Base-by-base conservation (phyloP, 2,113 vertebrate species). In the Aplodontia rufa region DNA sequence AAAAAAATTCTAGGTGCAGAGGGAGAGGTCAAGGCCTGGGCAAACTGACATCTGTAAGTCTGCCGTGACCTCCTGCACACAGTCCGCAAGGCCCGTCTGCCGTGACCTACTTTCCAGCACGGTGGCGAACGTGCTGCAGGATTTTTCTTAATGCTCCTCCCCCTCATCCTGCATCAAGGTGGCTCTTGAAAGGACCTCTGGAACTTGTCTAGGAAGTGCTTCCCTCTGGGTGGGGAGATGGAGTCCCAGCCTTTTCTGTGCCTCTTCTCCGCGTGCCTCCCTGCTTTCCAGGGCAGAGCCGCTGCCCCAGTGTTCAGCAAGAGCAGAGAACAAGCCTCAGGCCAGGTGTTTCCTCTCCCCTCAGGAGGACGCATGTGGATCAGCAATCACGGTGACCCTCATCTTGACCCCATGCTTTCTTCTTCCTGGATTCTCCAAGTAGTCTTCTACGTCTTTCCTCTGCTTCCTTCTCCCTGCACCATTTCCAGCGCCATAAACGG, bases 31-130 rank as follows among this genome's bases (percentile, higher is more conserved):
- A 32, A 78, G 71, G 71, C 74, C 16, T 2, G 16, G 47, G n/a
- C 8, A n/a, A 49, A 42, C 53, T 17, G 8, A 45, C 20, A 55
- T 32, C 2, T 4, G 0, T 1, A 20, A 4, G 8, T 32, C 53
- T 16, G 22, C 62, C 8, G 6, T 6, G 53, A 22, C 37, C 37
- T 84, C 37, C 35, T 11, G 47, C 74, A 53, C 26, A 47, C 49
- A 3, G 35, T 3, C 32, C 45, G 32, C 19, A 0, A 8, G 32
- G 42, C 51, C 13, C 35, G 24, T 28, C 10, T 24, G 35, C n/a
- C 24, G 6, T 1, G 28, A 32, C 55, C 8, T 30, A 42, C 45
- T 14, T 71, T 35, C 32, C 45, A 66, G 68, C 32, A 53, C 24
- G 4, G 3, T 17, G n/a, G 4, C 71, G 66, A 32, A 8, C 8